Conservation (phyloP, 2,113 vertebrate species). For the Lepus europaeus region DNA sequence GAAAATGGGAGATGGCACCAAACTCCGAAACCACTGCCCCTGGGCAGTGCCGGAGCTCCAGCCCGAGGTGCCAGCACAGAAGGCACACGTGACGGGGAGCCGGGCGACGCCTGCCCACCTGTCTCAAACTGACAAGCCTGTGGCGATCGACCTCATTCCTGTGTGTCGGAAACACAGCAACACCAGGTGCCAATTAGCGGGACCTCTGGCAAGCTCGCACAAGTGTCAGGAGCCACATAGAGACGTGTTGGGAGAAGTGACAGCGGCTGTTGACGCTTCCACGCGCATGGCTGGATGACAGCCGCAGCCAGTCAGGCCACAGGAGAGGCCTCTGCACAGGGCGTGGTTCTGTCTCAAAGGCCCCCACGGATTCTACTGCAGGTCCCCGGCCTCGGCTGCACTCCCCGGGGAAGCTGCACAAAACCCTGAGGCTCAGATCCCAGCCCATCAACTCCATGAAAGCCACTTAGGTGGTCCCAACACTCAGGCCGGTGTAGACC, state of each 20-base stretch:
- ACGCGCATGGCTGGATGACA: neutral
- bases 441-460: fast-evolving
- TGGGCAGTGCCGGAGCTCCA: constrained; percentile 34
- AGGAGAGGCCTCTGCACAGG: neutral
- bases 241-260: neutral
- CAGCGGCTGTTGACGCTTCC: neutral
- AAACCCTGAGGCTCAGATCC: neutral
- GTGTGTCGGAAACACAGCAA: neutral
- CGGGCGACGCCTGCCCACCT: no score
- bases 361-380: fast-evolving
- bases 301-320: no score
- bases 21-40: constrained; percentile 27
- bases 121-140: neutral
- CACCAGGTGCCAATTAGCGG: neutral
- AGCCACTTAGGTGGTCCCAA: no score
- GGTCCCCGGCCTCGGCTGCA: neutral
- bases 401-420: neutral
- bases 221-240: neutral
- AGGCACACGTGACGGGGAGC: no score
- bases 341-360: neutral
- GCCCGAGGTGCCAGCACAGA: neutral
- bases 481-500: no score
- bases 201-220: neutral
- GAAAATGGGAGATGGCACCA: constrained; percentile 61
- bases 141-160: neutral